Conservation (phyloP, 2,888 invertebrate genomes). For the Lithophane ornitopus region DNA sequence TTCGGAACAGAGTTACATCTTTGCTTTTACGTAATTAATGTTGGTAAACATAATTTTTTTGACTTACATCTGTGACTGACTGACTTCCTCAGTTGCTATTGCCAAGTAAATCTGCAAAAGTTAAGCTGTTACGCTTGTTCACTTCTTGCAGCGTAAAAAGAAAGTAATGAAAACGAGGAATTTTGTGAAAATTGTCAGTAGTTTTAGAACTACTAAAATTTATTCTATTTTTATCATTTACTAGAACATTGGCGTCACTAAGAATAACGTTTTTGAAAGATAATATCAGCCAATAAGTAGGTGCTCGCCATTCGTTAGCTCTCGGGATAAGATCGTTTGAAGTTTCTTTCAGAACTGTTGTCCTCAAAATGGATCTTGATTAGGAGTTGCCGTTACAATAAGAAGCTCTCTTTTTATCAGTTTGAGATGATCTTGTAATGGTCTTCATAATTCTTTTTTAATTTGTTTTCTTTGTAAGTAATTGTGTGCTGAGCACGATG, state of each 20-base stretch:
- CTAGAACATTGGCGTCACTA: slow-evolving; percentile 21
- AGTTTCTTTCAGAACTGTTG: slow-evolving; percentile 63
- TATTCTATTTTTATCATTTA: slow-evolving; percentile 41
- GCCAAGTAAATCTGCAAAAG: background rate
- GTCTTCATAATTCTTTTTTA: slow-evolving; percentile 6
- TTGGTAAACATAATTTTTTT: slow-evolving; percentile 21
- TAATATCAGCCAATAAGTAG: slow-evolving; percentile 56
- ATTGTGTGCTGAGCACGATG: background rate
- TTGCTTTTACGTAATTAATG: slow-evolving; percentile 40
- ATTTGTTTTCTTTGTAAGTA: slow-evolving; percentile 8
- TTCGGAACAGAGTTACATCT: slow-evolving; percentile 52
- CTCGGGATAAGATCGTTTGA: slow-evolving; percentile 57
- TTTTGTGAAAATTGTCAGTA: background rate
- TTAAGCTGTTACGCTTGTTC: background rate
- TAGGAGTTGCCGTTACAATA: slow-evolving; percentile 63
- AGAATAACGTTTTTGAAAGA: slow-evolving; percentile 49
- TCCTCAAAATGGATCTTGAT: slow-evolving; percentile 69
- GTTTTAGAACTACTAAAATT: slow-evolving; percentile 13
- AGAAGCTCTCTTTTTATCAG: slow-evolving; percentile 58
- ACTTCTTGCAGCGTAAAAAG: background rate
- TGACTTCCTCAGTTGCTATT: background rate
- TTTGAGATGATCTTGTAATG: slow-evolving; percentile 36
- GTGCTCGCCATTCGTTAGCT: slow-evolving; percentile 45
- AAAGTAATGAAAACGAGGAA: background rate
- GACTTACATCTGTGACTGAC: background rate